phyloP scores from a whole-genome alignment of 2,888 invertebrate genomes.

The Eupithecia dodoneata region DNA sequence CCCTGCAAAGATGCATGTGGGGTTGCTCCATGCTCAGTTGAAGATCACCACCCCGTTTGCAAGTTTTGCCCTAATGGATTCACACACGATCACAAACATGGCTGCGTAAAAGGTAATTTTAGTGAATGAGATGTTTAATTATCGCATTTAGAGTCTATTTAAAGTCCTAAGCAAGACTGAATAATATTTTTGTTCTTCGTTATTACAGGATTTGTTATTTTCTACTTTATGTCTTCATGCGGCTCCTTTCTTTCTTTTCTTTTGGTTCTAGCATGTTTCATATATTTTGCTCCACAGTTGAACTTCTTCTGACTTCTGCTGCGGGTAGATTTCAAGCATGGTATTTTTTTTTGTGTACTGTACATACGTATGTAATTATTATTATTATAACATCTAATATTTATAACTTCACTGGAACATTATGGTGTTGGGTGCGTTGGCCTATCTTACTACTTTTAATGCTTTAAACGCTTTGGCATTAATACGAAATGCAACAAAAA shows the following conservation, averaged over 20 bases:
- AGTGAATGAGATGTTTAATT: slow-evolving; percentile 61
- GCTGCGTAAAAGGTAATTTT: slow-evolving; percentile 97
- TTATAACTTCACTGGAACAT: slow-evolving; percentile 65
- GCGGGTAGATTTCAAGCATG: slow-evolving; percentile 79
- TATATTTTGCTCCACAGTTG: slow-evolving; percentile 78
- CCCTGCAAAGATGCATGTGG: slow-evolving; percentile 94
- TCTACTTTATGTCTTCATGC: slow-evolving; percentile 80
- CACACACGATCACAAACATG: slow-evolving; percentile 95
- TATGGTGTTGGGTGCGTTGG: slow-evolving; percentile 67
- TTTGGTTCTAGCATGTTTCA: slow-evolving; percentile 79
- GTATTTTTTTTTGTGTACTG: slow-evolving; percentile 70
- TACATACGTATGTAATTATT: slow-evolving; percentile 51
- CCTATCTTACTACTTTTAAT: slow-evolving; percentile 61
- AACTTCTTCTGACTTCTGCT: slow-evolving; percentile 76
- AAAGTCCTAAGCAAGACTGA: slow-evolving; percentile 75
- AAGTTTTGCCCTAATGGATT: slow-evolving; percentile 98
- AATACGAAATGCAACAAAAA: slow-evolving; percentile 74
- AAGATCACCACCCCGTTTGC: slow-evolving; percentile 97
- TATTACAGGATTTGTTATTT: slow-evolving; percentile 84
- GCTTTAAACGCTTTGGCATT: slow-evolving; percentile 69
- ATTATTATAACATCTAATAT: slow-evolving; percentile 52
- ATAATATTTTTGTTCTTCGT: slow-evolving; percentile 80
- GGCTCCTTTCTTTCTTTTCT: slow-evolving; percentile 76
- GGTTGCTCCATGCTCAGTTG: slow-evolving; percentile 95
- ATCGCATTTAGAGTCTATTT: slow-evolving; percentile 68